Base-by-base conservation (phyloP, 2,888 invertebrate genomes). In the Athetis lepigone region DNA sequence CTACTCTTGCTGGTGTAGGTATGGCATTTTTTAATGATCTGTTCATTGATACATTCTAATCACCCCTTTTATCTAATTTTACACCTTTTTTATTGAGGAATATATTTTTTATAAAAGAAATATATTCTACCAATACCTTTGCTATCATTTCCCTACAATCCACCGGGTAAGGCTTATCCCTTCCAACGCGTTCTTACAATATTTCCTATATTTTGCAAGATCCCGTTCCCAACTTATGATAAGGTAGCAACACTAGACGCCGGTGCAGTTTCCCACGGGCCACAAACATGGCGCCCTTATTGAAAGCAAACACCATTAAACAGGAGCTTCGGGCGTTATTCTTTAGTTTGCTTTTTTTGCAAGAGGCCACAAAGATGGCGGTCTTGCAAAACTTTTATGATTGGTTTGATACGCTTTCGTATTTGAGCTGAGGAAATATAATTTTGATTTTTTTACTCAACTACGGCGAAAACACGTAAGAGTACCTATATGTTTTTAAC, bases 251-350 rank as follows among this genome's bases (percentile, higher is more conserved):
- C 70, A 74, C 70, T 75, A 58, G 46, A 42, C 47, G 50, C 77
- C 70, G 76, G 75, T 85, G 86, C 81, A 80, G 74, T 80, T 83
- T 87, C 86, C 81, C 88, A 85, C 84, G 83, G 66, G 69, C 72
- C 63, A 75, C 87, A 87, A 91, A 89, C 85, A 88, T 74, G 62
- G 66, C 52, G 70, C 82, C 69, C 88, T 89, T 91, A 92, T 93
- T 91, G 92, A 93, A 93, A 89, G 88, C 84, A 92, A 92, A 93
- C 92, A 93, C 89, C 87, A 90, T 92, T 91, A 91, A 83, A 86
- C 75, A 78, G 80, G 50, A 56, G 85, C 88, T 83, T 61, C 81
- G 59, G 79, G 86, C 84, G 79, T 80, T 85, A 76, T 86, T 85
- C 84, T 83, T 85, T 62, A 29, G 56, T 6, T 54, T 36, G 39